Percentiles rank a stretch among this genome's conserved stretches.
Evolutionary conservation across 2,113 vertebrate species (phyloP).

Genomic region (Tylochromis polylepis): DNA sequence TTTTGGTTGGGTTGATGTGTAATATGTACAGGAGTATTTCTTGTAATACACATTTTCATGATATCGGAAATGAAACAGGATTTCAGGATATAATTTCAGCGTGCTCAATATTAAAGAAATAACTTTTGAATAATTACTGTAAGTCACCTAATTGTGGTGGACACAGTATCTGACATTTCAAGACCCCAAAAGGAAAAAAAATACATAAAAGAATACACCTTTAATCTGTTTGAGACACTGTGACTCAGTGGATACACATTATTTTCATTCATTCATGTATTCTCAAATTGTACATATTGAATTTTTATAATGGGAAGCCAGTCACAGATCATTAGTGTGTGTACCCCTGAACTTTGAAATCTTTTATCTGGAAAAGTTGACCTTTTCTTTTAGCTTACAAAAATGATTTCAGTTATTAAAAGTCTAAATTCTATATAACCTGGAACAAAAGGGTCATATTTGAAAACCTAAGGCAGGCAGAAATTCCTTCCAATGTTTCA

Average conservation of each 20-base stretch:
- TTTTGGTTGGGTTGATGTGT: not conserved
- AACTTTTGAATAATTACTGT: not conserved
- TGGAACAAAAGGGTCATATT: not conserved
- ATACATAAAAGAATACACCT: not conserved
- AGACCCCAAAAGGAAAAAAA: not conserved
- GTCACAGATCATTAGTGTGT: not conserved
- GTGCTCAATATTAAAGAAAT: not conserved
- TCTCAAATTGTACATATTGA: not conserved
- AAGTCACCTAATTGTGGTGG: not conserved
- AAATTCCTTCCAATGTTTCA: not conserved
- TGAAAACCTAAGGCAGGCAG: too few relatives aligned
- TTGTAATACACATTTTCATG: not conserved
- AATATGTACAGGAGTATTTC: not conserved
- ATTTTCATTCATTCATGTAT: not conserved
- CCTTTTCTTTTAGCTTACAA: not conserved
- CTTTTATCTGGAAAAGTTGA: fast-evolving
- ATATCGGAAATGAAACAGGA: not conserved
- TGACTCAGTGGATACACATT: not conserved
- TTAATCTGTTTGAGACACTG: not conserved
- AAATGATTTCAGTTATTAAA: too few relatives aligned
- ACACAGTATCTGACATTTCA: not conserved
- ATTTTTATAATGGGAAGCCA: not conserved
- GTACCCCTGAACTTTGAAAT: not conserved
- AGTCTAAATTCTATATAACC: not conserved
- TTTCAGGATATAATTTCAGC: not conserved